These are phyloP conservation scores for Hippocampus zosterae DNA, from an alignment of 2,113 vertebrate genomes.

Conservation along the genomic window DNA sequence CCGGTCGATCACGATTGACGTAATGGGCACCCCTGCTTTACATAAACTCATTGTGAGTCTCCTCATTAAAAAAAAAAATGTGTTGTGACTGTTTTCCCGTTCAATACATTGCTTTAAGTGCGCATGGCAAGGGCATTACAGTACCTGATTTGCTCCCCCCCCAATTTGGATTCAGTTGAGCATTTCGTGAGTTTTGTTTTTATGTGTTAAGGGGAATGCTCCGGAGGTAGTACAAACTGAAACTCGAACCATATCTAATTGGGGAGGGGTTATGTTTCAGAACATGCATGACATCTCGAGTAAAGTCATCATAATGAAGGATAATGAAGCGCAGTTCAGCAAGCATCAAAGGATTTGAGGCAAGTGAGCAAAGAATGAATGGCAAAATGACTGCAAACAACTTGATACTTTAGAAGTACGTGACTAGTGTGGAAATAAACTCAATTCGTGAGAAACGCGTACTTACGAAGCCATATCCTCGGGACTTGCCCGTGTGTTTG, in stretches of 20 bases:
- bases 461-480: conserved; percentile 96
- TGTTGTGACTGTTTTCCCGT: no score
- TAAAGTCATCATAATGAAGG: neutral
- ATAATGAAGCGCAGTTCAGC: neutral
- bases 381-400: conserved; percentile 54
- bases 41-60: no score
- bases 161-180: no score
- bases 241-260: neutral
- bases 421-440: neutral
- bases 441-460: neutral
- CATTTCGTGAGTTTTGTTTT: neutral
- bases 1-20: no score
- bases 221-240: neutral
- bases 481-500: conserved; percentile 90
- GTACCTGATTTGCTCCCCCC: no score
- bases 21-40: no score
- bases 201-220: neutral
- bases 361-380: conserved; percentile 44
- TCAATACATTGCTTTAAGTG: no score
- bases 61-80: no score
- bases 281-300: neutral
- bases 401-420: conserved; percentile 49
- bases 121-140: no score
- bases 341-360: neutral
- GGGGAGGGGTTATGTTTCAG: neutral